Evolutionary conservation across 2,888 invertebrate species (phyloP).

Genomic region (Epiblema foenella): DNA sequence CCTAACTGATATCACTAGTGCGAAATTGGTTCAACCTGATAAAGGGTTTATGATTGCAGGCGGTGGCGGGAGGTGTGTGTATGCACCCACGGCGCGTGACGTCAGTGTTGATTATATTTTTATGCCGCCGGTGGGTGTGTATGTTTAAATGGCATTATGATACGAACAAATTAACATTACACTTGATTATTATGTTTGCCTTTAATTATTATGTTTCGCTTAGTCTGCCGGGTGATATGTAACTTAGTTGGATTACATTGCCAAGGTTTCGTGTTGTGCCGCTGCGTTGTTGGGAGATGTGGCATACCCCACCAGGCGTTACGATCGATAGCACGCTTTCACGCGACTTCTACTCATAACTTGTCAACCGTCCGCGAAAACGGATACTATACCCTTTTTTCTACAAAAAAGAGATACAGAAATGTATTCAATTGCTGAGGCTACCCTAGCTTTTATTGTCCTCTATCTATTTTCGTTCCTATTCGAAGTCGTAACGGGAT

Average conservation of each 20-base stretch:
- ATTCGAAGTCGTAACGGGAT: constrained; percentile 78
- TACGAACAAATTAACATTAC: constrained; percentile 46
- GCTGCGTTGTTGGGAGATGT: constrained; percentile 61
- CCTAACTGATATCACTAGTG: neutral
- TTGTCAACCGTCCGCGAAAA: constrained; percentile 42
- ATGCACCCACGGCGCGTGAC: constrained; percentile 30
- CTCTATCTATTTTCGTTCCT: constrained; percentile 78
- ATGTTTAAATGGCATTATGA: constrained; percentile 43
- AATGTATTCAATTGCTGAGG: constrained; percentile 82
- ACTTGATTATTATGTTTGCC: constrained; percentile 33
- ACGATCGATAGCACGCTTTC: constrained; percentile 66
- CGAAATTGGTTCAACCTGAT: constrained; percentile 27
- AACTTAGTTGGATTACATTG: constrained; percentile 57
- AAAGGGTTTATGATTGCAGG: constrained; percentile 9
- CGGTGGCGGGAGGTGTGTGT: constrained; percentile 37
- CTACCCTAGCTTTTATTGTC: constrained; percentile 76
- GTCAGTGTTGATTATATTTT: constrained; percentile 45
- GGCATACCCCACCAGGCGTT: constrained; percentile 68
- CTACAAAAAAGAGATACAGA: constrained; percentile 56
- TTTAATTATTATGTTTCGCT: constrained; percentile 2
- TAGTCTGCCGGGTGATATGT: constrained; percentile 45
- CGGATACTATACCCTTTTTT: constrained; percentile 53
- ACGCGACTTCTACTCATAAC: constrained; percentile 50
- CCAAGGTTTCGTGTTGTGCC: constrained; percentile 68
- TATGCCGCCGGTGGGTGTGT: constrained; percentile 51